Evolutionary conservation across 2,113 vertebrate genomes (phyloP).

Genomic region (human): DNA sequence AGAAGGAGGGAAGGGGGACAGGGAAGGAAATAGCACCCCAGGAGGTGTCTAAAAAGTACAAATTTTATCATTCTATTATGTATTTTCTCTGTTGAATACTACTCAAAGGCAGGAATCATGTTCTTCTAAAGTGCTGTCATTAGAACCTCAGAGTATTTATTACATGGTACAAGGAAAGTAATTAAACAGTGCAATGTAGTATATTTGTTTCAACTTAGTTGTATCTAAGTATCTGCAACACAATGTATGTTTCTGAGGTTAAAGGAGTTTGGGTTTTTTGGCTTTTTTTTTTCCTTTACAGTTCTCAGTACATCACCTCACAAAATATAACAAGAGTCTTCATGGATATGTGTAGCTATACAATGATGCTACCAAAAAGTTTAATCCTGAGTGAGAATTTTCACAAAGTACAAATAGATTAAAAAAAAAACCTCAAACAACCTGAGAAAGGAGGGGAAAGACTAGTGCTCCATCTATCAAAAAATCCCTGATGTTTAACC

Average conservation of each 20-base stretch:
- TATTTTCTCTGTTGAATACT: not conserved
- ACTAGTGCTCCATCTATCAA: not conserved
- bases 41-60: not conserved
- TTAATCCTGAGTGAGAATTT: slow-evolving; percentile 47
- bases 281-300: not conserved
- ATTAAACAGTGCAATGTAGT: not conserved
- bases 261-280: not conserved
- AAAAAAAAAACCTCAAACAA: slow-evolving; percentile 5
- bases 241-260: not conserved
- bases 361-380: slow-evolving; percentile 1
- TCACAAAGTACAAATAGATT: slow-evolving; percentile 18
- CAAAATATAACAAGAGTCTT: slow-evolving; percentile 35
- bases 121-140: not conserved
- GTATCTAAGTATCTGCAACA: not conserved
- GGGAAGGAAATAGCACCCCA: not conserved
- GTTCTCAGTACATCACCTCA: slow-evolving; percentile 32
- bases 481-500: not conserved
- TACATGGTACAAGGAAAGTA: slow-evolving; percentile 12
- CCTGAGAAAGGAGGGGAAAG: not conserved
- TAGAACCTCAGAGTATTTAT: not conserved
- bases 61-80: not conserved
- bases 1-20: not conserved
- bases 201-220: not conserved
- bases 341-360: not conserved
- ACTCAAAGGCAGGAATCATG: not conserved